A percentile compares a stretch with the other conserved stretches of the same genome.
Conservation (phyloP, 2,113 vertebrate genomes). For the Dasyurus viverrinus region DNA sequence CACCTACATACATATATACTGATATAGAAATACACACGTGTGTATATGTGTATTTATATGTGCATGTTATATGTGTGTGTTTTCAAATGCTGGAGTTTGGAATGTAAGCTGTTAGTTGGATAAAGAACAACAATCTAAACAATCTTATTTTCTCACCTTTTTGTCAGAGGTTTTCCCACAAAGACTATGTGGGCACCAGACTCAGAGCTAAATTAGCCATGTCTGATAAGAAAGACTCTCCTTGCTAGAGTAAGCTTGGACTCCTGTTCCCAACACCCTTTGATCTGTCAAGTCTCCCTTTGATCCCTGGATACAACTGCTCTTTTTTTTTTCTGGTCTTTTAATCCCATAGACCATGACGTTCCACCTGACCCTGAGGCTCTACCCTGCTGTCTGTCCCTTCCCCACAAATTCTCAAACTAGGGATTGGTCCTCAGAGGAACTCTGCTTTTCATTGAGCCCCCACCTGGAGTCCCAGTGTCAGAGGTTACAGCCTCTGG, state of each 20-base stretch:
- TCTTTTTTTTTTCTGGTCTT: neutral
- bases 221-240: slow-evolving; percentile 59
- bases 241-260: slow-evolving; percentile 47
- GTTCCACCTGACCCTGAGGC: neutral
- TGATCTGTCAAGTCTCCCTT: neutral
- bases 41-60: too few relatives aligned
- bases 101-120: slow-evolving; percentile 19
- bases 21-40: too few relatives aligned
- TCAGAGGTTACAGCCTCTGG: neutral
- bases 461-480: neutral
- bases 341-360: neutral
- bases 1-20: too few relatives aligned
- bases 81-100: slow-evolving; percentile 48
- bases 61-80: neutral
- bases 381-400: neutral
- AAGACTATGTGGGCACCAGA: slow-evolving; percentile 65
- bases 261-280: neutral
- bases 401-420: neutral
- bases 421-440: neutral
- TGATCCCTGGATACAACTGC: neutral
- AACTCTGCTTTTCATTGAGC: neutral
- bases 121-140: slow-evolving; percentile 61
- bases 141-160: slow-evolving; percentile 49
- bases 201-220: slow-evolving; percentile 31
- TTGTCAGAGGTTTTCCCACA: slow-evolving; percentile 45